A percentile compares a stretch with the other conserved stretches of the same genome.
phyloP scores from a whole-genome alignment of 2,113 vertebrate genomes.

The Silurus meridionalis region DNA sequence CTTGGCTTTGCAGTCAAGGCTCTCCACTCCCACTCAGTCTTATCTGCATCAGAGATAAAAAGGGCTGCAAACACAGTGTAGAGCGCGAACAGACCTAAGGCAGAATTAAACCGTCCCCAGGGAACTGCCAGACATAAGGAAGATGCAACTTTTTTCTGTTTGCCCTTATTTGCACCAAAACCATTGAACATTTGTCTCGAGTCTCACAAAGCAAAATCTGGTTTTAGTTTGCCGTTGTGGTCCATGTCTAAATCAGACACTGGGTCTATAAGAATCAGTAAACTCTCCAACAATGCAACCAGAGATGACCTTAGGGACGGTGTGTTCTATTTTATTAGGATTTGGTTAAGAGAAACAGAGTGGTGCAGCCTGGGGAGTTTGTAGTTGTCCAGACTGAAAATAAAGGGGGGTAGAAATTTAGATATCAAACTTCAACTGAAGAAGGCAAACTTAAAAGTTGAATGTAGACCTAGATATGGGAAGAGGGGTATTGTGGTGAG shows the following conservation, averaged over 20 bases:
- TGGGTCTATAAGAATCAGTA: conserved; percentile 31
- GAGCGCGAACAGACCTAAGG: neutral
- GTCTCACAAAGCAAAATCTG: neutral
- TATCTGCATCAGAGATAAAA: neutral
- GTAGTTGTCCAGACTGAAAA: conserved; percentile 29
- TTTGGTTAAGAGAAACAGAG: conserved; percentile 55
- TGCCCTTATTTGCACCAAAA: neutral
- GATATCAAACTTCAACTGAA: conserved; percentile 45
- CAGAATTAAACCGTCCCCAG: conserved; percentile 48
- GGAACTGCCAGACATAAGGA: neutral
- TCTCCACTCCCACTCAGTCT: neutral
- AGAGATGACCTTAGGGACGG: conserved; percentile 29
- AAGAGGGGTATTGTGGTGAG: neutral
- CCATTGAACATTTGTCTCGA: neutral
- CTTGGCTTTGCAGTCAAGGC: neutral
- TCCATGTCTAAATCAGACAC: conserved; percentile 47
- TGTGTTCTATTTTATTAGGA: conserved; percentile 38
- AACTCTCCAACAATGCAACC: conserved; percentile 18
- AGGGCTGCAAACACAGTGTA: neutral
- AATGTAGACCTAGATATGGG: conserved; percentile 3
- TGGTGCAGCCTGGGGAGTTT: conserved; percentile 36
- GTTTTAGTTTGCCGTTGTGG: conserved; percentile 45
- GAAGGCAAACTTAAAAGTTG: conserved; percentile 33
- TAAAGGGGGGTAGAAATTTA: neutral
- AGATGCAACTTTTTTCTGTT: neutral